Conservation (phyloP, 2,888 invertebrate genomes). For the Yponomeuta plumbellus region DNA sequence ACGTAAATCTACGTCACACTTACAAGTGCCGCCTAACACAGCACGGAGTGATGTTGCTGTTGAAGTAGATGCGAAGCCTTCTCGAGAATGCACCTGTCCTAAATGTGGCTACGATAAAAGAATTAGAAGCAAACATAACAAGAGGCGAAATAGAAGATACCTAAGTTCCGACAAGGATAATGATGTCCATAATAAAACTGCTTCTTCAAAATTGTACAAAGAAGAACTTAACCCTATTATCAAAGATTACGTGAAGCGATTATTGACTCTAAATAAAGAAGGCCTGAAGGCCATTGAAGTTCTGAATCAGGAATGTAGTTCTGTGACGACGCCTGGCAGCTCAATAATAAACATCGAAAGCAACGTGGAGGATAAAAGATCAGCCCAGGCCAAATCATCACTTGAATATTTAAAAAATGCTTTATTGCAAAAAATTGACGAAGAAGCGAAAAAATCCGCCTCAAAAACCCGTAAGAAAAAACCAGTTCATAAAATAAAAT, state of each 20-base stretch:
- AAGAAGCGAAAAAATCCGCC: slow-evolving; percentile 25
- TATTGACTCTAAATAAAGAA: slow-evolving; percentile 55
- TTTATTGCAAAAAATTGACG: slow-evolving; percentile 45
- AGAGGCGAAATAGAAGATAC: not conserved
- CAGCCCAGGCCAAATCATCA: slow-evolving; percentile 44
- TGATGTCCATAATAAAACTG: not conserved
- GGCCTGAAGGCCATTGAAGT: slow-evolving; percentile 59
- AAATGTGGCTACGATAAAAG: not conserved
- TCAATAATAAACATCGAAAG: slow-evolving; percentile 58
- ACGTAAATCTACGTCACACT: not conserved
- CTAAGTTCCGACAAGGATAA: slow-evolving; percentile 14
- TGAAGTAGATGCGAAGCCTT: slow-evolving; percentile 13
- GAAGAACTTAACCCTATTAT: slow-evolving; percentile 40
- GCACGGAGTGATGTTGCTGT: slow-evolving; percentile 20
- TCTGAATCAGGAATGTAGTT: slow-evolving; percentile 63
- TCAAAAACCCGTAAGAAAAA: slow-evolving; percentile 32
- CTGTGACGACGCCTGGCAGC: slow-evolving; percentile 63
- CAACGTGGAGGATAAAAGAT: slow-evolving; percentile 39
- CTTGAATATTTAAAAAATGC: slow-evolving; percentile 54
- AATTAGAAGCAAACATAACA: not conserved
- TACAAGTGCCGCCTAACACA: slow-evolving; percentile 41
- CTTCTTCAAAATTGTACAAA: not conserved
- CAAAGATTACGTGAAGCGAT: slow-evolving; percentile 57
- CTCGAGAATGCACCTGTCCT: slow-evolving; percentile 2
- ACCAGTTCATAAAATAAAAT: slow-evolving; percentile 60